Conservation (phyloP, 1,140 invertebrate genomes). For the Onthophagus taurus region DNA sequence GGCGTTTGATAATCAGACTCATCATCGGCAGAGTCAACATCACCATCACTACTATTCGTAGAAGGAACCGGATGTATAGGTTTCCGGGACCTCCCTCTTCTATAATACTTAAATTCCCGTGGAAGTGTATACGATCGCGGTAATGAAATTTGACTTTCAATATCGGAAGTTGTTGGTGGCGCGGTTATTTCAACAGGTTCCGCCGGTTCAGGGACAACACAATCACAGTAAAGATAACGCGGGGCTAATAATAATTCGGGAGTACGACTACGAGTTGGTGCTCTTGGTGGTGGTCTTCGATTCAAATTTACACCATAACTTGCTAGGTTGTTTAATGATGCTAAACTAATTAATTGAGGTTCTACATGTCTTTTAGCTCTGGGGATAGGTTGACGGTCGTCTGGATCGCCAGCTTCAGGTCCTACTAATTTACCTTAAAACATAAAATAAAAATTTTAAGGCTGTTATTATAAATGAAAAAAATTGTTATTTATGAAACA, state of each 20-base stretch:
- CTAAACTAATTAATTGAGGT: conserved; percentile 33
- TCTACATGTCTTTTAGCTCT: conserved; percentile 48
- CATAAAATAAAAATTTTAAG: no score
- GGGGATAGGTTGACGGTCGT: conserved; percentile 49
- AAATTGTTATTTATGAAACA: neutral
- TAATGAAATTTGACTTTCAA: conserved; percentile 68
- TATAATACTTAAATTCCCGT: conserved; percentile 73
- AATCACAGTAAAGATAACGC: conserved; percentile 48
- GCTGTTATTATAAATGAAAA: no score
- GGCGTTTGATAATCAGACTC: conserved; percentile 40
- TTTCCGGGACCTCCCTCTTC: conserved; percentile 43
- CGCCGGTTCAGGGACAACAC: conserved; percentile 26
- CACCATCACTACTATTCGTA: conserved; percentile 77
- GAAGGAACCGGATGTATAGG: conserved; percentile 56
- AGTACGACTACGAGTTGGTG: conserved; percentile 50
- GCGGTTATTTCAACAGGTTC: conserved; percentile 23
- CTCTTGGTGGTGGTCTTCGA: conserved; percentile 32
- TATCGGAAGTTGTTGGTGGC: conserved; percentile 49
- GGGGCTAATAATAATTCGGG: conserved; percentile 69
- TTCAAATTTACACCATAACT: conserved; percentile 36
- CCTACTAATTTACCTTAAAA: conserved; percentile 34
- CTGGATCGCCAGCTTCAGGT: conserved; percentile 35
- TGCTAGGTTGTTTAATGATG: conserved; percentile 34
- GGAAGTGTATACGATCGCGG: conserved; percentile 76
- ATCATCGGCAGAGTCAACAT: conserved; percentile 57